Base-by-base conservation (phyloP, 2,888 invertebrate species). In the Zhuqinia jingwanae region DNA sequence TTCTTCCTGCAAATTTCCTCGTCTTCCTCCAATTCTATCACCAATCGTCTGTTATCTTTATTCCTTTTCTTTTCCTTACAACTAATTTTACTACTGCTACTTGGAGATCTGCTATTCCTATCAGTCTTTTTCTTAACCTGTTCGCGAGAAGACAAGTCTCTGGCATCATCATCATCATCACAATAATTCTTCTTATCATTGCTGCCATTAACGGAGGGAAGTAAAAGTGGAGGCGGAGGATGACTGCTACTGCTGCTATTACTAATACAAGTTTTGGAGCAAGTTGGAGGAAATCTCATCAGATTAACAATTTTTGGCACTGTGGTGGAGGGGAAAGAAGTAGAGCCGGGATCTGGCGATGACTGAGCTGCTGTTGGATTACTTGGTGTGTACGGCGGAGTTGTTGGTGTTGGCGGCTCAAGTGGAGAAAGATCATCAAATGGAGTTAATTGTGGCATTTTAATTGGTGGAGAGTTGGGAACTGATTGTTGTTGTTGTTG, bases 121-220 rank as follows among this genome's bases (percentile, higher is more conserved):
- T 85, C 85, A 85, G 85, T 85, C 85, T 85, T 84, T 84, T 68
- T 79, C 79, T 42, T 73, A 70, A 60, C 79, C 73, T 73, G 56
- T 85, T 79, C 85, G 25, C 27, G 22, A 79, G 15, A 60, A 75
- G 36, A 56, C 75, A 75, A 75, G 53, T 30, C 10, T 77, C 77
- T 60, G 60, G 77, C 79, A 63, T 65, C 65, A 10, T 27, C 63
- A 27, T 65, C 45, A 30, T 27, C 63, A 50, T 79, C 65, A 65
- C 50, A 65, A 50, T 50, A 50, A 63, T 65, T 50, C 65, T 65
- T 42, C 65, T 79, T 65, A 65, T 79, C 79, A 36, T 65, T 47
- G 47, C 65, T 22, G 3, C 58, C 15, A 11, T 45, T 36, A 30
- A 77, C 50, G 65, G 65, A 65, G 13, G 79, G 60, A 60, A 77